Conservation (phyloP, 2,888 invertebrate species). For the Macaria notata region DNA sequence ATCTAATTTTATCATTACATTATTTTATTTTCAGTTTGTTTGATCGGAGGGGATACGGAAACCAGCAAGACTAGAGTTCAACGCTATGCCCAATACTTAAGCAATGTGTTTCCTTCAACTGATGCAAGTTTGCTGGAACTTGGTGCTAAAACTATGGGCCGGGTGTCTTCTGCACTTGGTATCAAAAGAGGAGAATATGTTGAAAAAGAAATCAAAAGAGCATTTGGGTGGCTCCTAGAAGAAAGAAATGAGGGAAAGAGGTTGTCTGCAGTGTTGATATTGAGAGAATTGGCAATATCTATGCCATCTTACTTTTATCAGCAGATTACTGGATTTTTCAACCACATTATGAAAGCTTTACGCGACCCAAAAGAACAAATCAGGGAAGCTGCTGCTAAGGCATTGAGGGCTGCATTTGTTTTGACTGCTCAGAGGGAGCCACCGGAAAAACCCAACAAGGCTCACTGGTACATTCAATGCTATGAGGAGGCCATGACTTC, state of each 20-base stretch:
- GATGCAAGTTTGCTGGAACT: constrained; percentile 96
- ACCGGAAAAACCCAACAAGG: constrained; percentile 92
- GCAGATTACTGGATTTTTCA: constrained; percentile 94
- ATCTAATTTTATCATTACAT: background rate
- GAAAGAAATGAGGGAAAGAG: constrained; percentile 95
- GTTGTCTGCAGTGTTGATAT: constrained; percentile 94
- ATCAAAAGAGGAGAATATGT: constrained; percentile 97
- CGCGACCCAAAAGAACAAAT: constrained; percentile 95
- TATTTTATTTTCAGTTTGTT: constrained; percentile 86
- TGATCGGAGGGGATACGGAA: constrained; percentile 95
- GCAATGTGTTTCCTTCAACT: constrained; percentile 93
- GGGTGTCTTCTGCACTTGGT: constrained; percentile 92
- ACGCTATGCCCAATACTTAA: constrained; percentile 94
- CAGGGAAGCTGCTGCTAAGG: constrained; percentile 95
- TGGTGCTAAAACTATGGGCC: constrained; percentile 96
- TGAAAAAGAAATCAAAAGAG: constrained; percentile 96
- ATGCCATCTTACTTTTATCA: constrained; percentile 99
- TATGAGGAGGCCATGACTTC: constrained; percentile 93
- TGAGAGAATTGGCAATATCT: constrained; percentile 96
- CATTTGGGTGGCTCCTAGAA: constrained; percentile 96
- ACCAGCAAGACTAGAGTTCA: constrained; percentile 93
- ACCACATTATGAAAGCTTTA: constrained; percentile 94
- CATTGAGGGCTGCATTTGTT: constrained; percentile 95
- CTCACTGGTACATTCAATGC: constrained; percentile 95
- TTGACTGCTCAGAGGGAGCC: constrained; percentile 97